Conservation (phyloP, 1,140 invertebrate species). For the Proales similis region DNA sequence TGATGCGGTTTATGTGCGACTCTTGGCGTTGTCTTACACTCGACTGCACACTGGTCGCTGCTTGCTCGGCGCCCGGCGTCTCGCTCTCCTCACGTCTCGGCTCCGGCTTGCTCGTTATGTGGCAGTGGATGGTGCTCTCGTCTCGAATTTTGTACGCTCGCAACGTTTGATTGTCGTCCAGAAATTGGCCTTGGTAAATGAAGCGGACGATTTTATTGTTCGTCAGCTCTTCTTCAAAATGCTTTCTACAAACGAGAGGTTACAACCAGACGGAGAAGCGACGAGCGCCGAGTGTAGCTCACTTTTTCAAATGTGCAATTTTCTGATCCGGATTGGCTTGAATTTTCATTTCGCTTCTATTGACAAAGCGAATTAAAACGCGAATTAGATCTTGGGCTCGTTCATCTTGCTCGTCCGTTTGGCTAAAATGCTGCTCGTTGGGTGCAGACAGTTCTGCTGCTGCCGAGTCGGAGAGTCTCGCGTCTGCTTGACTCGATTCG, state of each 20-base stretch:
- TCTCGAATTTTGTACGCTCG: conserved; percentile 29
- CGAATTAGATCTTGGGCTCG: not conserved
- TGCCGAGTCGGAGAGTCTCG: no score
- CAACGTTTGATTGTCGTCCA: conserved; percentile 17
- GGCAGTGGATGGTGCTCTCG: conserved; percentile 34
- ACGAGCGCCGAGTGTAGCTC: not conserved
- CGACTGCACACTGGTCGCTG: no score
- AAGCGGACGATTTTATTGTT: conserved; percentile 37
- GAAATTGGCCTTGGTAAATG: conserved; percentile 36
- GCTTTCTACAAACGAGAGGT: not conserved
- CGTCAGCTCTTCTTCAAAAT: conserved; percentile 23
- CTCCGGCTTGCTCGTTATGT: conserved; percentile 9
- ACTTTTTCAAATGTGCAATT: conserved; percentile 30
- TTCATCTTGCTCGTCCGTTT: not conserved
- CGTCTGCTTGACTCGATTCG: no score
- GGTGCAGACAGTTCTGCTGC: no score
- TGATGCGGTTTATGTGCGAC: no score
- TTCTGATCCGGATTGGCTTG: conserved; percentile 8
- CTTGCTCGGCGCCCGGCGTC: no score
- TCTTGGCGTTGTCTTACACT: no score
- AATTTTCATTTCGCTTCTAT: conserved; percentile 22
- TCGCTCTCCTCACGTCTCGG: no score
- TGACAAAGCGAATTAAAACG: conserved; percentile 28
- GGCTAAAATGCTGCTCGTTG: not conserved
- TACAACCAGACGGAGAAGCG: not conserved